phyloP scores from a whole-genome alignment of 1,140 invertebrate species.

The Drosophila sucinea region DNA sequence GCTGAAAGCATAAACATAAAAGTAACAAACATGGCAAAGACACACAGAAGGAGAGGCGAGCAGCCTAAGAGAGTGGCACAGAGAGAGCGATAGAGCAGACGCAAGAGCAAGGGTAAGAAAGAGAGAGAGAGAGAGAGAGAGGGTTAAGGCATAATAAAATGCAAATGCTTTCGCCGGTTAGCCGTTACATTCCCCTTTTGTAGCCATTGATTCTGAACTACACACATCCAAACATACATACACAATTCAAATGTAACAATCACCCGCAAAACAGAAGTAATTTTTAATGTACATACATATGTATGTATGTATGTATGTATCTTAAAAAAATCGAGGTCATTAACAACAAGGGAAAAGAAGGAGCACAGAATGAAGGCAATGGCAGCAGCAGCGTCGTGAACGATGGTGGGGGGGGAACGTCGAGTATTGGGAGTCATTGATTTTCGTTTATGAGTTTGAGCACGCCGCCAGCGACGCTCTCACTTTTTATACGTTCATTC shows the following conservation, averaged over 20 bases:
- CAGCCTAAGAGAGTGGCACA: neutral
- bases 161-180: constrained; percentile 48
- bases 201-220: constrained; percentile 36
- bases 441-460: constrained; percentile 76
- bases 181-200: constrained; percentile 44
- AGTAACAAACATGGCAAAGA: constrained; percentile 31
- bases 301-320: too few relatives aligned
- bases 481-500: constrained; percentile 81
- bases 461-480: constrained; percentile 52
- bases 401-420: neutral
- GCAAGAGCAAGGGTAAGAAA: constrained; percentile 9
- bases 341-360: constrained; percentile 16
- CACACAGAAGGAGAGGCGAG: constrained; percentile 3
- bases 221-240: neutral
- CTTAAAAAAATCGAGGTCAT: constrained; percentile 15
- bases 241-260: constrained; percentile 21
- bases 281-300: constrained; percentile 4
- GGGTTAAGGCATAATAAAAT: constrained; percentile 18
- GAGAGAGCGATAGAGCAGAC: constrained; percentile 15
- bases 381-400: neutral
- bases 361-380: neutral
- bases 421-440: constrained; percentile 76
- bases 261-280: constrained; percentile 24
- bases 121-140: constrained; percentile 23
- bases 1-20: constrained; percentile 73